phyloP scores from a whole-genome alignment of 2,113 vertebrate genomes.

The Gnathonemus longibarbis region DNA sequence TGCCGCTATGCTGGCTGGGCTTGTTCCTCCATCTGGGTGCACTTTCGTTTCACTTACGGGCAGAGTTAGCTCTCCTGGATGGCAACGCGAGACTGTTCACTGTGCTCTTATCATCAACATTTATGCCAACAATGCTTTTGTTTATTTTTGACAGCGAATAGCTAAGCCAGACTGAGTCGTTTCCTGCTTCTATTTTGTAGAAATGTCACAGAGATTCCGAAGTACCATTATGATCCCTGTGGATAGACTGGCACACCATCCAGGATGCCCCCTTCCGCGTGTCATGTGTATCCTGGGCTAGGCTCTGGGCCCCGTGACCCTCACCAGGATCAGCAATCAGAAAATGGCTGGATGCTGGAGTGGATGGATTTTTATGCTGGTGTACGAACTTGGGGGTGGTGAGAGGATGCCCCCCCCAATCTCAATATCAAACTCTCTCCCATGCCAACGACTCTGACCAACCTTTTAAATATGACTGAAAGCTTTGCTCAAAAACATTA shows the following conservation, averaged over 20 bases:
- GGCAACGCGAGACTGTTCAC: neutral
- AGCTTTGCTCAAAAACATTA: neutral
- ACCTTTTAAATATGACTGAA: neutral
- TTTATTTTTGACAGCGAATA: neutral
- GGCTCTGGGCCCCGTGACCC: neutral
- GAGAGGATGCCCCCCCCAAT: neutral
- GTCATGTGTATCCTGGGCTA: neutral
- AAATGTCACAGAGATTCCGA: neutral
- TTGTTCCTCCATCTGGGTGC: conserved; percentile 32
- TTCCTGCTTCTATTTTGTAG: neutral
- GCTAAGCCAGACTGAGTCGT: neutral
- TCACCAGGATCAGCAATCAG: neutral
- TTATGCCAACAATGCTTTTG: neutral
- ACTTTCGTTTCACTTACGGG: neutral
- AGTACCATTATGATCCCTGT: neutral
- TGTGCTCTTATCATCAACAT: neutral
- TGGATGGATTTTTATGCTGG: neutral
- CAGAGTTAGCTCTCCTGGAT: neutral
- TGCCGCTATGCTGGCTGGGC: conserved; percentile 59
- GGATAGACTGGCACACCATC: neutral
- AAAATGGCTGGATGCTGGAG: neutral
- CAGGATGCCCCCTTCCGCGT: neutral
- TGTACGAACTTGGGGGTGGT: neutral
- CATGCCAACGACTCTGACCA: neutral
- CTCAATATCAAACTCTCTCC: neutral